Conservation (phyloP, 1,140 invertebrate genomes). For the Polypedilum pembai region DNA sequence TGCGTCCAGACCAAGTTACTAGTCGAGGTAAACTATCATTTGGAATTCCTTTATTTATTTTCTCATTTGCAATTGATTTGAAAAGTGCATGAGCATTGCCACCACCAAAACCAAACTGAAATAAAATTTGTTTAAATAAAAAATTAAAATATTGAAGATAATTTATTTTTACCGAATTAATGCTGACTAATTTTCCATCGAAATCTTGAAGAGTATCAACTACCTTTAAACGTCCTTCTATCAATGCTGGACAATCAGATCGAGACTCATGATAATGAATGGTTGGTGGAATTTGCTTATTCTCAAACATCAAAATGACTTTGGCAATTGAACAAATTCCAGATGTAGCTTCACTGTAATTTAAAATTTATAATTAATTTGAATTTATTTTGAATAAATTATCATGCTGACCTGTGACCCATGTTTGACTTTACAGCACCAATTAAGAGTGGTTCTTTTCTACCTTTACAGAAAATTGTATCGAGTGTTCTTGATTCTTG, state of each 20-base stretch:
- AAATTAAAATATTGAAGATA: no score
- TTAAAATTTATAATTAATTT: neutral
- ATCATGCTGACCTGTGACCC: conserved; percentile 58
- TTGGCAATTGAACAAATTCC: conserved; percentile 79
- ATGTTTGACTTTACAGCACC: conserved; percentile 91
- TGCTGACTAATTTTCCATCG: conserved; percentile 51
- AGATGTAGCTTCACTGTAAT: conserved; percentile 70
- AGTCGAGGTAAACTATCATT: conserved; percentile 52
- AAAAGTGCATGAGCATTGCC: conserved; percentile 57
- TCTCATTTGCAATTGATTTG: conserved; percentile 45
- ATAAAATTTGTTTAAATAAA: no score
- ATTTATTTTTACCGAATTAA: conserved; percentile 44
- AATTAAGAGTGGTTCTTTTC: conserved; percentile 62
- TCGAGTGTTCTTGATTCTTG: conserved; percentile 84
- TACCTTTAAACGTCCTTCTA: conserved; percentile 53
- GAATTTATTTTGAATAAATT: neutral
- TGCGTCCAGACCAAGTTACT: conserved; percentile 68
- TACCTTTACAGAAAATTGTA: conserved; percentile 64
- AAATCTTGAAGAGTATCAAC: conserved; percentile 49
- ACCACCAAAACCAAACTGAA: conserved; percentile 62
- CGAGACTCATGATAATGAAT: conserved; percentile 67
- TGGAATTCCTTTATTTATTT: conserved; percentile 34
- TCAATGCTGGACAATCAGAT: conserved; percentile 55
- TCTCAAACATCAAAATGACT: conserved; percentile 66
- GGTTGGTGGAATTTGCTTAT: conserved; percentile 67